Conservation (phyloP, 1,140 invertebrate species). For the Philotrypesis tridentata region DNA sequence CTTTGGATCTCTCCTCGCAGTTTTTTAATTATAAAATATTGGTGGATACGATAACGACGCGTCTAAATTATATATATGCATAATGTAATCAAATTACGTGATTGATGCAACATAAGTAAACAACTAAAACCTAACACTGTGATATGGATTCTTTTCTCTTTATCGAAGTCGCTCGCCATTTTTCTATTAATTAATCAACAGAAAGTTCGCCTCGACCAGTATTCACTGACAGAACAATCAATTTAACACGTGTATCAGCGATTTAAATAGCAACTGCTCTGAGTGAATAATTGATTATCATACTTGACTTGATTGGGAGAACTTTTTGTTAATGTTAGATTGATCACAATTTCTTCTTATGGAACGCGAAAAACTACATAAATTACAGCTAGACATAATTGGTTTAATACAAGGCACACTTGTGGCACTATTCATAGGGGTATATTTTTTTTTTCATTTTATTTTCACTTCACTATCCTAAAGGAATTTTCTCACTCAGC, state of each 20-base stretch:
- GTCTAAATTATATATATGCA: neutral
- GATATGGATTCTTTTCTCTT: neutral
- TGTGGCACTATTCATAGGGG: conserved; percentile 29
- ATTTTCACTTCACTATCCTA: neutral
- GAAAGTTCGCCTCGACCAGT: neutral
- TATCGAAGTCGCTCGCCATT: conserved; percentile 23
- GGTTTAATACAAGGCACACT: conserved; percentile 29
- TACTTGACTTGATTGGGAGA: neutral
- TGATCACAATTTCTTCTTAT: conserved; percentile 19
- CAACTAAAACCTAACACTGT: conserved; percentile 8
- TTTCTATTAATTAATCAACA: neutral
- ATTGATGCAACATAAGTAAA: neutral
- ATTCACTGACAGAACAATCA: no score
- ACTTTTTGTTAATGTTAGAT: conserved; percentile 5
- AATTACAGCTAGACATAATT: neutral
- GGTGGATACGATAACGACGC: neutral
- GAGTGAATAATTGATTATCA: neutral
- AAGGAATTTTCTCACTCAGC: neutral
- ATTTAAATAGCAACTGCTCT: no score
- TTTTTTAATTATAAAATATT: conserved; percentile 25
- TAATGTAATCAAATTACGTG: neutral
- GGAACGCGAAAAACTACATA: neutral
- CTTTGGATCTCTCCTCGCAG: conserved; percentile 28
- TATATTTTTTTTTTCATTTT: conserved; percentile 24
- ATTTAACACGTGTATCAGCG: no score